Percentiles rank a stretch among this genome's conserved stretches.
Evolutionary conservation across 2,113 vertebrate species (phyloP).

Genomic region (Cinclus mexicanus): DNA sequence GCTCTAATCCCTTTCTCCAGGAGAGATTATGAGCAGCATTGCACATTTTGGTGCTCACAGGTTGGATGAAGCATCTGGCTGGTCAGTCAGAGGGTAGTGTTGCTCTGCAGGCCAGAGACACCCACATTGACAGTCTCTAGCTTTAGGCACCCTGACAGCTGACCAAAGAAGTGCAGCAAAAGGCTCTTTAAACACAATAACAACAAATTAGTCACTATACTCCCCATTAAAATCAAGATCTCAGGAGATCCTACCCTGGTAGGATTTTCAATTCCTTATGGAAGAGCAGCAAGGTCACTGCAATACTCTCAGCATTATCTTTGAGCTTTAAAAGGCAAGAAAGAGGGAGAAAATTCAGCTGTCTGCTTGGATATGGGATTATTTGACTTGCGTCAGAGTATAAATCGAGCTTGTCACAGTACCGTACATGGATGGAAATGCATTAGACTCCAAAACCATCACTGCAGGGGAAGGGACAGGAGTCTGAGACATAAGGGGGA

Average conservation of each 20-base stretch:
- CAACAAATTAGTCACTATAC: not conserved
- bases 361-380: not conserved
- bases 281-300: not conserved
- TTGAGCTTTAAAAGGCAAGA: not conserved
- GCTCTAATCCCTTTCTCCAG: not conserved
- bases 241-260: not conserved
- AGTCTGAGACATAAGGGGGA: rapidly evolving
- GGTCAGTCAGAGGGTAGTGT: not conserved
- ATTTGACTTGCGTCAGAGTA: not conserved
- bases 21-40: not conserved
- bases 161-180: not conserved
- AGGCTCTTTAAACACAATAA: not conserved
- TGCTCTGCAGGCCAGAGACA: not conserved
- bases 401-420: not conserved
- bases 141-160: not conserved
- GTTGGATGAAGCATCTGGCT: not conserved
- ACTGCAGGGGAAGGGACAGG: too few species aligned
- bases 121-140: not conserved
- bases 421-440: not conserved
- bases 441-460: not conserved
- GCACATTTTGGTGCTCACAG: not conserved
- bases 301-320: not conserved
- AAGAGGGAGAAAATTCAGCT: not conserved
- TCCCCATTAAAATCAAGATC: not conserved
- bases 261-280: not conserved